Base-by-base conservation (phyloP, 2,888 invertebrate species). In the Calephelis perditalis region DNA sequence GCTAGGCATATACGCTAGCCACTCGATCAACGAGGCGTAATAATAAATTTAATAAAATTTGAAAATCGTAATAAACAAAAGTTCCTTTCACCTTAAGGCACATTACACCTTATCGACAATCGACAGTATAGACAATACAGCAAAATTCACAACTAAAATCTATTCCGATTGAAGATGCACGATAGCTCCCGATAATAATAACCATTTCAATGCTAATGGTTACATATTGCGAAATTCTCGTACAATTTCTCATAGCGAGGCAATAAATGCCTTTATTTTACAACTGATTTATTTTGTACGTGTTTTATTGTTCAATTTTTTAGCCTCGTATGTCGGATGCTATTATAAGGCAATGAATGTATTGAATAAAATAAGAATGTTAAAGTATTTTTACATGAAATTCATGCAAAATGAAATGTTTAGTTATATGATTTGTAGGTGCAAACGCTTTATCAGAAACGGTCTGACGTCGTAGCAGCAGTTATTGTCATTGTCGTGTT, bases 191-290 rank as follows among this genome's bases (percentile, higher is more conserved):
- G 74, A 80, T 81, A 76, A 72, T 70, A 68, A 70, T 70, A 73
- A 74, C 71, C 70, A 72, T 73, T 68, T 75, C 71, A 74, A 73
- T 74, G 74, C 75, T 76, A 79, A 77, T 77, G 72, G 70, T 70
- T 74, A 68, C 62, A 66, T 65, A 67, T 67, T 68, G 67, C 65
- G 56, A 65, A 66, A 60, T 68, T 68, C 64, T 63, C 57, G 63
- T 58, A 63, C 64, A 61, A 68, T 67, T 65, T 65, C 62, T 68
- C 61, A 59, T 59, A 54, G 52, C 59, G 59, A 15, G 44, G 63
- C 45, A 55, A 61, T 63, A 59, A 63, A 61, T 59, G 61, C 52
- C 52, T 54, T 54, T 54, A 54, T 54, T 54, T 54, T 35, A 54
- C 52, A 54, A 54, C 52, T 54, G 52, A 54, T 54, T 54, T 54